Percentiles rank a stretch among this genome's conserved stretches.
Evolutionary conservation across 2,113 vertebrate species (phyloP).

Genomic region (Phoxinus phoxinus): DNA sequence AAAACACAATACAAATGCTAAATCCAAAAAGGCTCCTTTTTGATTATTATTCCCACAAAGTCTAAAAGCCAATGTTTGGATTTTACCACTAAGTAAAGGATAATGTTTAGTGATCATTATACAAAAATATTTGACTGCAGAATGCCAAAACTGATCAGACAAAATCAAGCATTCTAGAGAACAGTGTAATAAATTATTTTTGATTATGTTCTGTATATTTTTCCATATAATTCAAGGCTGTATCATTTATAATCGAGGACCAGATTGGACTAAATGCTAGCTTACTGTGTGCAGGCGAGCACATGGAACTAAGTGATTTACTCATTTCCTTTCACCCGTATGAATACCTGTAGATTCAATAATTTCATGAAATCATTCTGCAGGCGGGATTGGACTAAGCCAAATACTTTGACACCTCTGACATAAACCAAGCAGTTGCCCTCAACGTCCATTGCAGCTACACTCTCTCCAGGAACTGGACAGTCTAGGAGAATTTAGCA

Average conservation of each 20-base stretch:
- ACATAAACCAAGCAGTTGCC: slow-evolving; percentile 1
- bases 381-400: neutral
- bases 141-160: neutral
- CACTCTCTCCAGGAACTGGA: slow-evolving; percentile 9
- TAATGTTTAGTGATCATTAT: neutral
- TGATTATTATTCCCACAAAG: neutral
- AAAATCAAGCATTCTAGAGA: neutral
- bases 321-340: neutral
- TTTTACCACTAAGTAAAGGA: neutral
- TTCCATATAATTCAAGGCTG: neutral
- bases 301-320: too few species aligned
- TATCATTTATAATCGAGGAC: neutral
- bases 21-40: neutral
- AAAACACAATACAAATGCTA: slow-evolving; percentile 8
- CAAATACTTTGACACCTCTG: slow-evolving; percentile 14
- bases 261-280: neutral
- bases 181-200: neutral
- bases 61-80: slow-evolving; percentile 23
- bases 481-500: slow-evolving; percentile 8
- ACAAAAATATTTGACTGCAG: neutral
- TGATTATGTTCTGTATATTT: neutral
- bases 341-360: neutral
- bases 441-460: neutral
- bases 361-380: neutral
- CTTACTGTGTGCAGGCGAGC: neutral